Evolutionary conservation across 2,113 vertebrate genomes (phyloP).

Genomic region (Vulpes lagopus): DNA sequence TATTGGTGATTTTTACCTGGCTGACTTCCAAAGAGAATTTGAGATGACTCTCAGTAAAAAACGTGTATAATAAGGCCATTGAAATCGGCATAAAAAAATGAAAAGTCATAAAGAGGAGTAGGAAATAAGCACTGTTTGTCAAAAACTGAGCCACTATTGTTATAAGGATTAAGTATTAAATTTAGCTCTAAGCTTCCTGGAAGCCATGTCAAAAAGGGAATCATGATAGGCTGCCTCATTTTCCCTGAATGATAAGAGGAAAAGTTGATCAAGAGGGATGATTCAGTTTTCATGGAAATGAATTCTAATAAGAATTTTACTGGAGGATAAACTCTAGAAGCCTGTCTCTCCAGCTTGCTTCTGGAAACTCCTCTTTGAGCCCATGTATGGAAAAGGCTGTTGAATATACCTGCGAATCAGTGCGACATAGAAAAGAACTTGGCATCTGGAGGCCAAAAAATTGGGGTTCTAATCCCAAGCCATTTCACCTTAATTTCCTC

Average conservation of each 20-base stretch:
- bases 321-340: slow-evolving; percentile 27
- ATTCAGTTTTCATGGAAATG: neutral
- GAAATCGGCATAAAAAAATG: slow-evolving; percentile 53
- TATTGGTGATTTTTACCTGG: slow-evolving; percentile 69
- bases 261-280: neutral
- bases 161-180: slow-evolving; percentile 49
- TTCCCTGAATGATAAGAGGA: slow-evolving; percentile 10
- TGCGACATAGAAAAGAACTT: neutral
- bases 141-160: slow-evolving; percentile 39
- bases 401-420: neutral
- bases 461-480: neutral
- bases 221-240: neutral
- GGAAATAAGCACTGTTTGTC: slow-evolving; percentile 31
- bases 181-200: slow-evolving; percentile 67
- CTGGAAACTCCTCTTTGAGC: slow-evolving; percentile 32
- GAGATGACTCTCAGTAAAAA: slow-evolving; percentile 51
- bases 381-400: neutral
- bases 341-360: neutral
- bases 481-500: slow-evolving; percentile 32
- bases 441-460: neutral
- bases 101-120: slow-evolving; percentile 29
- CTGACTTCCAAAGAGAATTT: slow-evolving; percentile 69
- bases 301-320: slow-evolving; percentile 46
- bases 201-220: slow-evolving; percentile 58
- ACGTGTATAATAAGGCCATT: slow-evolving; percentile 66